Conservation (phyloP, 37 sponge, comb jelly and placozoan genomes). For the Aplysina aerophoba region DNA sequence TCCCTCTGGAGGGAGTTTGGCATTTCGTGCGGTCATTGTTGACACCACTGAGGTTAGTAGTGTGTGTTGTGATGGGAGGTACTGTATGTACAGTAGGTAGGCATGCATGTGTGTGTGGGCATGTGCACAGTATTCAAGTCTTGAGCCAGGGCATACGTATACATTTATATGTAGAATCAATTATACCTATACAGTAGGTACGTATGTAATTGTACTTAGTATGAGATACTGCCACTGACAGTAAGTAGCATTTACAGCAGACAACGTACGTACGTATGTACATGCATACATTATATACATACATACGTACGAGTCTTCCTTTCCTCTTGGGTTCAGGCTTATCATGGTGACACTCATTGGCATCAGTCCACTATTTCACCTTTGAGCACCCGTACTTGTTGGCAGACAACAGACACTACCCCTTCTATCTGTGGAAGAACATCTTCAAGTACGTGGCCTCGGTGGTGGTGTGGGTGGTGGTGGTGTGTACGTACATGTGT, state of each 20-base stretch:
- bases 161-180: too few species aligned
- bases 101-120: too few species aligned
- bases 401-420: slow-evolving; percentile 95
- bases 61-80: background rate
- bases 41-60: slow-evolving; percentile 8
- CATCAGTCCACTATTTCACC: slow-evolving; percentile 64
- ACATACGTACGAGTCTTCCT: background rate
- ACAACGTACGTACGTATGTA: too few species aligned
- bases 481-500: slow-evolving; percentile 8
- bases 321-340: background rate
- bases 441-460: slow-evolving; percentile 75
- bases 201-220: too few species aligned
- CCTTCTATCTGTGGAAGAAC: slow-evolving; percentile 96
- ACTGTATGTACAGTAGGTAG: background rate
- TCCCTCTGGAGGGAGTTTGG: slow-evolving; percentile 1
- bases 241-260: background rate
- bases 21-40: slow-evolving; percentile 1
- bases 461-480: too few species aligned
- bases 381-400: slow-evolving; percentile 88
- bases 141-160: too few species aligned
- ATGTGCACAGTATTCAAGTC: too few species aligned
- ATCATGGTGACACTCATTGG: background rate
- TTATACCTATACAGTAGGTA: too few species aligned
- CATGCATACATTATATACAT: too few species aligned
- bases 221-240: background rate